Evolutionary conservation across 2,888 invertebrate species (phyloP), one percentile per base, ranked within the genome.

Genomic region (Corbicula japonica): DNA sequence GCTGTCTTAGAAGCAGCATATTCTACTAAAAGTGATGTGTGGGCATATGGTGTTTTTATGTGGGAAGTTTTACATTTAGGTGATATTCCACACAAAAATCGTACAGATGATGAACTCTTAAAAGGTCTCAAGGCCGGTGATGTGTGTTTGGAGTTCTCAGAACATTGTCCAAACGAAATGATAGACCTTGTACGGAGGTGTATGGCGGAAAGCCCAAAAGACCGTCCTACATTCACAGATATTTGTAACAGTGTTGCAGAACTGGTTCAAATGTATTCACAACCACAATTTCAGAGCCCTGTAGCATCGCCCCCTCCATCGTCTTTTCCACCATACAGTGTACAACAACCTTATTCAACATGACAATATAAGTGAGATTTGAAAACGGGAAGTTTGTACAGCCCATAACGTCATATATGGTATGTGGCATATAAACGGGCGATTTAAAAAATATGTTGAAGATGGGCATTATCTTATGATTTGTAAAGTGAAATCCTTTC

Each of bases 11-110:
- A 98, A 89, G 97, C 97, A 74, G 98, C 98, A 81, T 98, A 96
- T 93, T 97, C 98, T 18, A 97, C 97, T 52, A 98, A 98, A 92
- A 97, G 97, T 89, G 98, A 98, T 93, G 97, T 98, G 0, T 98
- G 97, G 94, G 96, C 98, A 86, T 98, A 96, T 92, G 98, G 97
- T 0, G 97, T 97, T 26, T 95, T 98, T 18, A 95, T 97, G 28
- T 98, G 97, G 97, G 98, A 98, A 94, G 96, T 98, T 83, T 96
- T 97, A 93, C 95, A 96, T 85, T 96, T 96, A 91, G 97, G 96
- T 18, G 96, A 96, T 86, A 91, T 97, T 86, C 97, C 97, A 0
- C 96, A 97, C 90, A 95, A 95, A 18, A 96, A 96, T 87, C 93
- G 96, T 85, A 96, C 96, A 86, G 97, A 97, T 91, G 96, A 96